Evolutionary conservation across 2,113 vertebrate species (phyloP).

Genomic region (Shinisaurus crocodilurus): DNA sequence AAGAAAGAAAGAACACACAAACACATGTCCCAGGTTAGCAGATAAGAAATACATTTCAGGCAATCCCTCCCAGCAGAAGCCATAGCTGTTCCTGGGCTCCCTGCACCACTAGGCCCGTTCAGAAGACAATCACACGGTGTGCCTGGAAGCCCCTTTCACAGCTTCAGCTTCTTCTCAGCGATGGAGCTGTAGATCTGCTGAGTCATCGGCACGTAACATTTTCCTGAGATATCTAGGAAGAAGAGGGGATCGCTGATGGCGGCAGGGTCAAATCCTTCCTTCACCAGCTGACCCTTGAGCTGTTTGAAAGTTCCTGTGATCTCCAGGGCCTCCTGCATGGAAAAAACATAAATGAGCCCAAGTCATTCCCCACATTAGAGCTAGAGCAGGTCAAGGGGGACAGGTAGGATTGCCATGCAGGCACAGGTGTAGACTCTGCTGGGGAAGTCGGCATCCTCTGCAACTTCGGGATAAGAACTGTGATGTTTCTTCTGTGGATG

Average conservation of each 20-base stretch:
- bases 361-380: neutral
- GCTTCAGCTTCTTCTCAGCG: conserved; percentile 67
- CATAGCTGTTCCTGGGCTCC: neutral
- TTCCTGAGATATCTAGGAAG: conserved; percentile 73
- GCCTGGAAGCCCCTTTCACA: conserved; percentile 68
- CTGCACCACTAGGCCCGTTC: neutral
- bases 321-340: conserved; percentile 79
- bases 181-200: conserved; percentile 68
- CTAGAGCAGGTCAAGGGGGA: neutral
- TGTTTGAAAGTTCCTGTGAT: conserved; percentile 88
- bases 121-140: too few species aligned
- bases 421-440: neutral
- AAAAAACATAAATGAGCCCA: neutral
- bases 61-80: neutral
- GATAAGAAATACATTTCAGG: neutral
- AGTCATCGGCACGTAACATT: conserved; percentile 76
- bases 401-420: neutral
- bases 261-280: conserved; percentile 81
- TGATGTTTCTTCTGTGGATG: neutral
- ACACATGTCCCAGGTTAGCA: neutral
- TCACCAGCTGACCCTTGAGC: conserved; percentile 79
- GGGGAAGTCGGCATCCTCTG: neutral
- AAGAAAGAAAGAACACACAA: too few species aligned
- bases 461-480: neutral
- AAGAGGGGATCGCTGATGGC: conserved; percentile 80